Evolutionary conservation across 2,113 vertebrate species (phyloP), one percentile per base, ranked within the genome.

Genomic region (Urocitellus parryii): DNA sequence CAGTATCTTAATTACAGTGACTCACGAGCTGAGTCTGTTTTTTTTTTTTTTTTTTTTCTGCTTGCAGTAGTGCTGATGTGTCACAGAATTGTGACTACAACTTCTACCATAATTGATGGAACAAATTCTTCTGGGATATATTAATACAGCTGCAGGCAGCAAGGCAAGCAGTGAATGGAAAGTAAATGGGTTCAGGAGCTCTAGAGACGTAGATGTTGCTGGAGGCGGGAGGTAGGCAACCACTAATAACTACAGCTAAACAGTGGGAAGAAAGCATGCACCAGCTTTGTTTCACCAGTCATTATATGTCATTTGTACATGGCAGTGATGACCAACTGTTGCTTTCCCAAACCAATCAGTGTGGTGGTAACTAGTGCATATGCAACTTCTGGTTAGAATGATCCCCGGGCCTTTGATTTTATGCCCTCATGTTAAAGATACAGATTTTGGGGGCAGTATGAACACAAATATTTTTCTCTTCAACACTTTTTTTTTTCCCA

Each of bases 61-160:
- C 24, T 89, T 61, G 27, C 29, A 29, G 58, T 84, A 70, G 34
- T 39, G n/a, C n/a, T 86, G 92, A 94, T 92, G 65, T 97, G 95
- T 91, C 76, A 87, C 51, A 76, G 65, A 91, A 88, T 24, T 95
- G 91, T 93, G 87, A 94, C 96, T 96, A 81, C 83, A 80, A 80
- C 72, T 78, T 73, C 83, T 84, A 61, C 53, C 0, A 1, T 95
- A 96, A 95, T 95, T 91, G 96, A 96, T 93, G 90, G 70, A 95
- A 78, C 83, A 65, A 68, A 96, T 92, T 97, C 97, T 95, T 85
- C 80, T 93, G 96, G 93, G 91, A 94, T 92, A 42, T 93, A 82
- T 93, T 97, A 93, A 96, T 93, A 93, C 14, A 68, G 76, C 90
- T 95, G 67, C 76, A 93, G 96, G 96, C 95, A 90, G 96, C 22